Conservation (phyloP, 2,113 vertebrate species). For the Ia io region DNA sequence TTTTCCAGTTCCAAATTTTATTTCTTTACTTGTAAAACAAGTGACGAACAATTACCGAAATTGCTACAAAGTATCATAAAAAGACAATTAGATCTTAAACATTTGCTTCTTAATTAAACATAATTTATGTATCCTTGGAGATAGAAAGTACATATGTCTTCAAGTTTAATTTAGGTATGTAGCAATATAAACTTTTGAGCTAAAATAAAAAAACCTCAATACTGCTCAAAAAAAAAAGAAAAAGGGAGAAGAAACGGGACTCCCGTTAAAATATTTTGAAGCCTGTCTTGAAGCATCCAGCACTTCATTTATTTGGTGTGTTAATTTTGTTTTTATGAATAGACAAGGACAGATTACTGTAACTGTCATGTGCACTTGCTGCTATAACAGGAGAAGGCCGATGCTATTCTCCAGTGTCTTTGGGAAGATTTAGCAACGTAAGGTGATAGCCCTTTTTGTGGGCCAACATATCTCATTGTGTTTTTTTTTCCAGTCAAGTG, state of each 20-base stretch:
- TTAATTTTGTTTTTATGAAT: background rate
- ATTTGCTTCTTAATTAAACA: slow-evolving; percentile 6
- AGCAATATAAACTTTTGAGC: background rate
- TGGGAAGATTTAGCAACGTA: background rate
- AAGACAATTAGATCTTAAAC: background rate
- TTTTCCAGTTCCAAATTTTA: background rate
- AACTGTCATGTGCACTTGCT: background rate
- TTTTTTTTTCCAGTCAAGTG: background rate
- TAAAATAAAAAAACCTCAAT: background rate
- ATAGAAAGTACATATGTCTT: background rate
- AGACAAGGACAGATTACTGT: background rate
- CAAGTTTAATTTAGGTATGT: background rate
- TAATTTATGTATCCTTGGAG: slow-evolving; percentile 7
- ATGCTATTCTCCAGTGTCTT: background rate
- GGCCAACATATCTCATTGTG: background rate
- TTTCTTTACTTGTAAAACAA: background rate
- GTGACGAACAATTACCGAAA: background rate
- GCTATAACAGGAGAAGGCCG: background rate
- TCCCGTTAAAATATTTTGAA: background rate
- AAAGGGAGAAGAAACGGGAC: background rate
- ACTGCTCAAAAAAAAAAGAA: background rate
- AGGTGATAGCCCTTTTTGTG: background rate
- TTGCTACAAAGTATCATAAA: background rate
- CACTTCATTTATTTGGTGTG: background rate
- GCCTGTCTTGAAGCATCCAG: background rate